A percentile compares a stretch with the other conserved stretches of the same genome.
Conservation (phyloP, 2,113 vertebrate genomes). For the Passer domesticus region DNA sequence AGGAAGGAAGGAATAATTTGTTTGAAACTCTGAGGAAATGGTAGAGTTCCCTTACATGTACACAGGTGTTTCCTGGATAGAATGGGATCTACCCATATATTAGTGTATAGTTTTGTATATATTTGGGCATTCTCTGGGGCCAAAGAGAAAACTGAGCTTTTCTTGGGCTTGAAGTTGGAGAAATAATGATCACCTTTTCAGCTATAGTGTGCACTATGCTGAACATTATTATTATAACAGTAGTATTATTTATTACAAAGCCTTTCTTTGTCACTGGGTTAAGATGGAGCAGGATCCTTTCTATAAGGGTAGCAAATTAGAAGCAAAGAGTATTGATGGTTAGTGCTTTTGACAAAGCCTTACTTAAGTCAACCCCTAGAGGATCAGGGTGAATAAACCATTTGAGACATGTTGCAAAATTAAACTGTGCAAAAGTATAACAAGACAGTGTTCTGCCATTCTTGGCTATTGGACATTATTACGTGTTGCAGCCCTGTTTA, state of each 20-base stretch:
- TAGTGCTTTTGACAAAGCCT: neutral
- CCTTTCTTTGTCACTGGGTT: neutral
- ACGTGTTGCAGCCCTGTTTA: neutral
- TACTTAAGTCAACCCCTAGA: neutral
- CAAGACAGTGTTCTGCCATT: neutral
- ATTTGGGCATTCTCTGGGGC: neutral
- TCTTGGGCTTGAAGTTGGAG: neutral
- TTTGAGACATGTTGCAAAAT: neutral
- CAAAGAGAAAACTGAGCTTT: neutral
- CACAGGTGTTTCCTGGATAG: conserved; percentile 31
- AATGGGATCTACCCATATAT: neutral
- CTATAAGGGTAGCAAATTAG: neutral
- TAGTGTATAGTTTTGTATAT: neutral
- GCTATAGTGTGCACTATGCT: rapidly evolving
- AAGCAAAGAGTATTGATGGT: neutral
- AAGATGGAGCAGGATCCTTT: neutral
- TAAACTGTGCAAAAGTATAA: neutral
- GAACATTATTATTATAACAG: neutral
- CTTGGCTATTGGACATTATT: neutral
- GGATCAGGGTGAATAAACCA: neutral
- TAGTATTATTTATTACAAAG: neutral
- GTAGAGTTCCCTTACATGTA: neutral
- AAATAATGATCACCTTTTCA: neutral
- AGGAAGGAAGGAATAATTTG: conserved; percentile 54
- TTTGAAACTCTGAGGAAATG: neutral